A percentile compares a stretch with the other conserved stretches of the same genome.
These are phyloP conservation scores for Nothobranchius kuhntae DNA, from an alignment of 2,113 vertebrate genomes.

Conservation along the genomic window DNA sequence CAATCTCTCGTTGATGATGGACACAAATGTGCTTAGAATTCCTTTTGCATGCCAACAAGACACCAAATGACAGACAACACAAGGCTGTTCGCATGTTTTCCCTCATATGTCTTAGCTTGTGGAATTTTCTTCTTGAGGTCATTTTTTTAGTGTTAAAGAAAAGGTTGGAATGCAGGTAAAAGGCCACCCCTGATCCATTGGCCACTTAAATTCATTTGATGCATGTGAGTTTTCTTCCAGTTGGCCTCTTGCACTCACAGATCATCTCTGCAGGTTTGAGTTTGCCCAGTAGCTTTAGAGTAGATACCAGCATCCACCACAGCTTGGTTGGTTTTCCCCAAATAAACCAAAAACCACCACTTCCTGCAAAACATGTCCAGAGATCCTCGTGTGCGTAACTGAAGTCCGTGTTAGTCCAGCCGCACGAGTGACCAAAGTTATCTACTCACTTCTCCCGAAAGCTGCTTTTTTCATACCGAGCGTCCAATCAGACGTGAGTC, in stretches of 20 bases:
- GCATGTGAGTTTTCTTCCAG: constrained; percentile 14
- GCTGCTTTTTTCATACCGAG: not conserved
- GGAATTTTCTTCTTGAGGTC: constrained; percentile 52
- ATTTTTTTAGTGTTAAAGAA: constrained; percentile 47
- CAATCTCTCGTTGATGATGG: constrained; percentile 73
- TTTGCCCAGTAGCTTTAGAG: constrained; percentile 25
- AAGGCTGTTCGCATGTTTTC: constrained; percentile 44
- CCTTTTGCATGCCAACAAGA: constrained; percentile 81
- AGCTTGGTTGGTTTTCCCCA: constrained; percentile 39
- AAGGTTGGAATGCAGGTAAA: constrained; percentile 65
- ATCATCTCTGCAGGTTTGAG: constrained; percentile 38
- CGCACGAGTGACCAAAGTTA: constrained; percentile 47
- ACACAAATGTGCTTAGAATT: constrained; percentile 82
- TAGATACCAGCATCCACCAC: constrained; percentile 41
- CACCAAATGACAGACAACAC: constrained; percentile 68
- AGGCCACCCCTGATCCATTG: constrained; percentile 41
- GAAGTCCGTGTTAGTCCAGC: constrained; percentile 65
- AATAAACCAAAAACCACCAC: constrained; percentile 44
- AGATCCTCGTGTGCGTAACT: constrained; percentile 45
- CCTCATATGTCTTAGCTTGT: constrained; percentile 44
- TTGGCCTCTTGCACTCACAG: constrained; percentile 46
- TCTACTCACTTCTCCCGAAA: constrained; percentile 35
- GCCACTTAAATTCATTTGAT: constrained; percentile 36
- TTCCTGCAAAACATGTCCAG: constrained; percentile 52
- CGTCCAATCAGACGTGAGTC: constrained; percentile 86